Base-by-base conservation (phyloP, 2,888 invertebrate genomes). In the Chorisops tibialis region DNA sequence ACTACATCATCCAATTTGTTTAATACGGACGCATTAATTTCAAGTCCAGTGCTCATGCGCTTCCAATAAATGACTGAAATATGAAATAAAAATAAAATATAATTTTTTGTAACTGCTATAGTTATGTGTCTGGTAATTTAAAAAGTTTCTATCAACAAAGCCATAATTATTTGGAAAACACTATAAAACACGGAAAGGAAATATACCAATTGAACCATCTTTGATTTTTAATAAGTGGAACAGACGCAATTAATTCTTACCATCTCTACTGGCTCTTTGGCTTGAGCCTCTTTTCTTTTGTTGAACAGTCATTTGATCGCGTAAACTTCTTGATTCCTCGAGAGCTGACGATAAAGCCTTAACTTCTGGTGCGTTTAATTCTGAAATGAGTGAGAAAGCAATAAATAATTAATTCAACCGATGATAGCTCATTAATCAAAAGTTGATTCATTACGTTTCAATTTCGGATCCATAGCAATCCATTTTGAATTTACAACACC, bases 391-490 rank as follows among this genome's bases (percentile, higher is more conserved):
- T 24, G 14, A 37, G 12, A 11, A 18, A 19, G 7, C 4, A 7
- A 45, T 18, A 11, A 45, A 45, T 19, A 16, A 3, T 18, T 45
- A 6, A n/a, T n/a, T 41, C 41, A 12, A 6, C 14, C n/a, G 3
- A 14, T 18, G 18, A 4, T 19, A 45, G 19, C 18, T 18, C 9
- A 45, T 12, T 41, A 6, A 37, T 9, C 37, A 6, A 6, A 37
- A 41, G 14, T 16, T 41, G 5, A n/a, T 18, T 16, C 7, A 16
- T 6, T 64, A 82, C 82, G 79, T 30, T 73, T 73, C 41, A 87
- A 79, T 59, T 84, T 75, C 0, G 82, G 74, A 74, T 88, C 87
- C 85, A 87, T 85, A 1, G 78, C 75, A 62, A 88, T 81, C 87
- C 87, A 88, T 37, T 85, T 83, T 9, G 83, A 82, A 54, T 69